Conservation (phyloP, 2,797 vertebrate species). For the Echiichthys vipera region DNA sequence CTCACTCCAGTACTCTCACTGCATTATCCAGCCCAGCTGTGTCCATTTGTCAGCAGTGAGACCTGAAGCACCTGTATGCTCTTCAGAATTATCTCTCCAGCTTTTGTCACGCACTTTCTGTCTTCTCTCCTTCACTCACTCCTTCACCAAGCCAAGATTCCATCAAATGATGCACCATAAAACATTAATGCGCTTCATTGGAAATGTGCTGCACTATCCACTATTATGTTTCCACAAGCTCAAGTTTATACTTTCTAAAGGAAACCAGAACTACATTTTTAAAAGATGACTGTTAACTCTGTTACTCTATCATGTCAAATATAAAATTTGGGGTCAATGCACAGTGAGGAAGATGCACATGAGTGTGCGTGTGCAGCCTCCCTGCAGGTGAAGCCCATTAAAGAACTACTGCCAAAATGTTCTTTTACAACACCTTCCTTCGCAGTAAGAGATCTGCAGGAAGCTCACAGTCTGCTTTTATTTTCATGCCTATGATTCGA, state of each 20-base stretch:
- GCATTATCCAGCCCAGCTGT: slow-evolving; percentile 39
- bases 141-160: slow-evolving; percentile 45
- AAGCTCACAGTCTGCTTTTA: neutral
- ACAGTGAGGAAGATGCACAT: too few relatives aligned
- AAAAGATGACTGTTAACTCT: neutral
- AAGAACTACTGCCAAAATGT: neutral
- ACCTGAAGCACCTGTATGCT: slow-evolving; percentile 41
- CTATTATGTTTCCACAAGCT: slow-evolving; percentile 23
- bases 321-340: neutral
- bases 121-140: slow-evolving; percentile 20
- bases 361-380: neutral
- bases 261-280: neutral
- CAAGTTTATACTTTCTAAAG: neutral
- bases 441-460: neutral
- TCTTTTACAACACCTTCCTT: neutral
- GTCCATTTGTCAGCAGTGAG: slow-evolving; percentile 23
- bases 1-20: neutral
- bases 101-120: slow-evolving; percentile 40
- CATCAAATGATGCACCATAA: slow-evolving; percentile 30
- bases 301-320: neutral
- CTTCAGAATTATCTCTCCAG: slow-evolving; percentile 16
- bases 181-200: slow-evolving; percentile 12
- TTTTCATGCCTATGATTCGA: neutral
- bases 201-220: slow-evolving; percentile 12
- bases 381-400: neutral